These are phyloP conservation scores for Mycalesis mineus DNA, from an alignment of 2,888 invertebrate species.

Conservation along the genomic window DNA sequence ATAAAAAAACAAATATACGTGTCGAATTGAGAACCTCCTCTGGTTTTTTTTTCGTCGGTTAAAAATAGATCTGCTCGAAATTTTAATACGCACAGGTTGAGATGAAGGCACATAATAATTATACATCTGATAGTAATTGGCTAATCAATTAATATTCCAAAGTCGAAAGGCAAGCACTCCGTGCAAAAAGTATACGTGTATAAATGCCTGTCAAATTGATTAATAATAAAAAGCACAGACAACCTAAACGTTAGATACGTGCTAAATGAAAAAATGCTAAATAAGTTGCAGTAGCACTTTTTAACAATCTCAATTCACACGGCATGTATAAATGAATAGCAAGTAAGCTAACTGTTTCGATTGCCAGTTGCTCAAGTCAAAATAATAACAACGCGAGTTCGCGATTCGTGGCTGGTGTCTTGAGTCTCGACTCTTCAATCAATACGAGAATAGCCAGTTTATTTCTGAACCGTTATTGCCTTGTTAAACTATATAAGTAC, in stretches of 20 bases:
- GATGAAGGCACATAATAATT: no score
- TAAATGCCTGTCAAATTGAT: neutral
- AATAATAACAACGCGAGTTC: conserved; percentile 18
- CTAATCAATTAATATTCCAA: no score
- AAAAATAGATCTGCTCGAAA: no score
- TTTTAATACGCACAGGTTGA: no score
- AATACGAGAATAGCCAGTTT: conserved; percentile 28
- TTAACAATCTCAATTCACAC: neutral
- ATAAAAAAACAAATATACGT: no score
- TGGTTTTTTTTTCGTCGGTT: no score
- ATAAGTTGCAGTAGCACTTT: neutral
- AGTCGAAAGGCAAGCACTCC: neutral
- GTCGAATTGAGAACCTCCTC: no score
- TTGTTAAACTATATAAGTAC: conserved; percentile 36
- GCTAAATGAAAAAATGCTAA: neutral
- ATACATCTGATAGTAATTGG: no score
- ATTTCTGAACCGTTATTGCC: conserved; percentile 35
- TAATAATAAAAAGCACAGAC: neutral
- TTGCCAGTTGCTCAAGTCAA: conserved; percentile 10
- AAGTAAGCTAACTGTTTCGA: conserved; percentile 7
- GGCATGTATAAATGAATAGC: conserved; percentile 1
- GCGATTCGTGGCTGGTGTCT: conserved; percentile 11
- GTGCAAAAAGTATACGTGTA: neutral
- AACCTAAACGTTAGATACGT: neutral
- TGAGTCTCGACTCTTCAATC: conserved; percentile 21